Evolutionary conservation across 53 echinoderm and acorn worm species (phyloP), one percentile per base, ranked within the genome.

Genomic region (Pentamera pediparva): DNA sequence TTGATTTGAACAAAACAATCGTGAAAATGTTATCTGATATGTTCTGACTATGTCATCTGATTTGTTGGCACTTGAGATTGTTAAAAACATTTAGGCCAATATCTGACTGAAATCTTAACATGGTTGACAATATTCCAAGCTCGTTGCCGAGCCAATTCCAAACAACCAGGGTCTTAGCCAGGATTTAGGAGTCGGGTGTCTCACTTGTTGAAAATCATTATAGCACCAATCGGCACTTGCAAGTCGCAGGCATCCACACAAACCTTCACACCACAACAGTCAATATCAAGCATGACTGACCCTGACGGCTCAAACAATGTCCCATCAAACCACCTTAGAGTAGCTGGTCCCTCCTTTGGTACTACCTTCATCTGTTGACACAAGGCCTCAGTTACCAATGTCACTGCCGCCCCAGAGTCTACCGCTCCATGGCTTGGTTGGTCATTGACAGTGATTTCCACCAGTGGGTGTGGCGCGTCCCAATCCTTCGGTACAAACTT

Each of bases 251-350:
- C n/a, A n/a, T n/a, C n/a, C n/a, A 61, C 61, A 61, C 61, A 60
- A 13, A 61, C 61, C 13, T 13, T 29, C 18, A 61, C n/a, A 61
- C 61, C 61, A 32, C 61, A 61, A 61, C 61, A 61, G 17, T 61
- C 15, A 32, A 61, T 61, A 35, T 61, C 2, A 61, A 61, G 61
- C 61, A 35, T 61, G 33, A 61, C 61, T 61, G 61, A 61, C 61
- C 61, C 61, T 3, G 61, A 61, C n/a, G 61, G 61, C n/a, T 35
- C 32, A 61, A 61, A 30, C 34, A 60, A 28, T 29, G 60, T 60
- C 7, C 60, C 60, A 60, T 60, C 60, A 60, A 60, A 60, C 60
- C 60, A 60, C 32, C 33, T 11, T 31, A 60, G 33, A 60, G 8
- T 60, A 1, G 33, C 60, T 15, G 8, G 33, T 2, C 33, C 60